Conservation (phyloP, 2,797 vertebrate species). For the Sebastes taczanowskii region DNA sequence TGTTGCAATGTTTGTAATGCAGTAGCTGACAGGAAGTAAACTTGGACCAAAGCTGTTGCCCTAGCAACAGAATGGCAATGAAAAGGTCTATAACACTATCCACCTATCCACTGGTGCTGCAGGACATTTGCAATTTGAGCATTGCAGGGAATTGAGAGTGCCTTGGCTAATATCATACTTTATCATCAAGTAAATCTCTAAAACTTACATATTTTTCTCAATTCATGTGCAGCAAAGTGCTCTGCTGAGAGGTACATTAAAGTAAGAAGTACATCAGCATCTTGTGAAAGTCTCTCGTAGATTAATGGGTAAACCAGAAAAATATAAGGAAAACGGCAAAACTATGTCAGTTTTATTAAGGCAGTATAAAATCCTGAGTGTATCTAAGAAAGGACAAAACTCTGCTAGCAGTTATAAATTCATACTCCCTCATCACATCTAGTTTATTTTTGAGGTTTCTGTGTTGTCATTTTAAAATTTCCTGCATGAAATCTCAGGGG, state of each 20-base stretch:
- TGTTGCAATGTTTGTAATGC: background rate
- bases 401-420: background rate
- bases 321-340: background rate
- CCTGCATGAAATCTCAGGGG: conserved; percentile 5
- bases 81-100: background rate
- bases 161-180: background rate
- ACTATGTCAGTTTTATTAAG: background rate
- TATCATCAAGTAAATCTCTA: background rate
- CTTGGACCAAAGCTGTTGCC: background rate
- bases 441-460: background rate
- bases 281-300: background rate
- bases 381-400: background rate
- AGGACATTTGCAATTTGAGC: background rate
- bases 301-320: background rate
- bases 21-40: background rate
- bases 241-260: background rate
- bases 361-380: background rate
- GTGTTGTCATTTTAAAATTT: conserved; percentile 8
- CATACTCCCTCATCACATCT: background rate
- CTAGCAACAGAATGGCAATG: background rate
- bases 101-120: background rate
- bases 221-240: background rate
- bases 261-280: background rate
- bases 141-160: background rate
- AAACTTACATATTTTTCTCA: background rate